Evolutionary conservation across 1,140 invertebrate genomes (phyloP), one percentile per base, ranked within the genome.

Genomic region (Gryon sp.): DNA sequence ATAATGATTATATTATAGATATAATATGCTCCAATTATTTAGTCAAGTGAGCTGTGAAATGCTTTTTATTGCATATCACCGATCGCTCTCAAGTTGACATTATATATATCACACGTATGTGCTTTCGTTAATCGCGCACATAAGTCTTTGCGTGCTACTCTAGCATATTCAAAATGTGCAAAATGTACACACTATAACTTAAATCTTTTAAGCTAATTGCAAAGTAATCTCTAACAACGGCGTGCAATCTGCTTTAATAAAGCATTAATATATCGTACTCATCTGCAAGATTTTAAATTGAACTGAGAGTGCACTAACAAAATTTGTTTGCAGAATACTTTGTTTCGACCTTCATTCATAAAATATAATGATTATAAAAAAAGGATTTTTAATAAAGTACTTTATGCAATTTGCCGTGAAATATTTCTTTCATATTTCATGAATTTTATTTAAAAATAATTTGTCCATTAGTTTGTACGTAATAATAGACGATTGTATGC

Each of bases 201-300:
- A 46, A 66, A 66, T 66, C 62, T 66, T 66, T 66, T 22, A 66
- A 24, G 48, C 62, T 66, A 66, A 66, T 66, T 66, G 62, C 50
- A 46, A 66, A 66, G 62, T 66, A 66, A 66, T 66, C 50, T 66
- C 50, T 43, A 36, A 45, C 62, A 30, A 26, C n/a, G 19, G 50
- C 20, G 63, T 50, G 53, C 52, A 69, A 69, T 69, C 65, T 69
- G 65, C 43, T 69, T 69, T 69, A 59, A 69, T 59, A 69, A 69
- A 69, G 59, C 41, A 53, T 28, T 41, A 43, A 28, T 68, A 52
- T 26, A 48, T 57, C 40, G 40, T 32, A 68, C 41, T 19, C 22
- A 19, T 57, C 11, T n/a, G 48, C 18, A 50, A 45, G 50, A 46
- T 12, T 38, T 26, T 32, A 38, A 41, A 48, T 68, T 48, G 48